A percentile compares a stretch with the other conserved stretches of the same genome.
phyloP scores from a whole-genome alignment of 2,797 vertebrate species.

The Poecilia picta region DNA sequence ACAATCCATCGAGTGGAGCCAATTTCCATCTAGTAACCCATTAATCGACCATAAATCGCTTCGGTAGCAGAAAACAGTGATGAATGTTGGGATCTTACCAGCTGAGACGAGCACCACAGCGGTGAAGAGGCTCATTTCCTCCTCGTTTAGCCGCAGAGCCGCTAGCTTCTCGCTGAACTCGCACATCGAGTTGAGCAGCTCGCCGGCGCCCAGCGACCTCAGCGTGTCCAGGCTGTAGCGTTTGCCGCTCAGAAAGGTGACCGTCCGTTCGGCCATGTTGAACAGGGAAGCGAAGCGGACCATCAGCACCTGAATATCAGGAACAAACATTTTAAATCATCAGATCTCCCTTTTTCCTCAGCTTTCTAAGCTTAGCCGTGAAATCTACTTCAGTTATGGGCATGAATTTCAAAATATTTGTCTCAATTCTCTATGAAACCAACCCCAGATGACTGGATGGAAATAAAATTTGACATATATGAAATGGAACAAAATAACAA shows the following conservation, averaged over 20 bases:
- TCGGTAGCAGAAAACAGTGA: background rate
- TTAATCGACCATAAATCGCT: too few species aligned
- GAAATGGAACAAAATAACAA: too few species aligned
- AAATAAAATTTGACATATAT: too few species aligned
- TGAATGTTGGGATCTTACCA: conserved; percentile 77
- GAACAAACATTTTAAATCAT: background rate
- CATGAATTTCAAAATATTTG: background rate
- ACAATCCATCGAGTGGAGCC: too few species aligned
- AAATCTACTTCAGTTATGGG: background rate
- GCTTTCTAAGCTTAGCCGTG: background rate
- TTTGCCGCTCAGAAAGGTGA: conserved; percentile 95
- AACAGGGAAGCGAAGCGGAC: conserved; percentile 95
- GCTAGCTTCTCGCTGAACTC: conserved; percentile 97
- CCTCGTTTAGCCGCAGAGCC: conserved; percentile 88
- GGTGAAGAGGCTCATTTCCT: conserved; percentile 97
- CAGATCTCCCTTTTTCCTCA: background rate
- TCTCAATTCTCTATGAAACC: background rate
- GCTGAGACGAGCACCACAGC: conserved; percentile 97
- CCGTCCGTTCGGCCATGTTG: conserved; percentile 90
- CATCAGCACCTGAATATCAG: conserved; percentile 90
- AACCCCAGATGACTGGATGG: too few species aligned
- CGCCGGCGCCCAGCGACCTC: conserved; percentile 90
- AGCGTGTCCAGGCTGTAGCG: conserved; percentile 92
- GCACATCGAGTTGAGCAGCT: conserved; percentile 96
- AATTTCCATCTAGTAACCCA: too few species aligned